Evolutionary conservation across 2,888 invertebrate genomes (phyloP).

Genomic region (Omphaloscelis lunosa): DNA sequence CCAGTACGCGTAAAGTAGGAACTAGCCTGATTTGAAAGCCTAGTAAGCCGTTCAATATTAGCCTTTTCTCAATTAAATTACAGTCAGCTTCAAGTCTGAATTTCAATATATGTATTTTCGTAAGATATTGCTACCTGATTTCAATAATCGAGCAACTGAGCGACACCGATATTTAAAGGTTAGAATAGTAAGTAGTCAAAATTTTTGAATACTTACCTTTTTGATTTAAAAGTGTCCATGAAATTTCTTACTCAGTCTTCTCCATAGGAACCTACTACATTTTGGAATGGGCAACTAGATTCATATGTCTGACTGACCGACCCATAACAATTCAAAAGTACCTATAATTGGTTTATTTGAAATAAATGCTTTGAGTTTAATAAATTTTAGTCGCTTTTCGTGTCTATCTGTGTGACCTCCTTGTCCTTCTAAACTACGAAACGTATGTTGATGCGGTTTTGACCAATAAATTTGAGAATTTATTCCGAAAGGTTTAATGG

Average conservation of each 20-base stretch:
- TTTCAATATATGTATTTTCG: constrained; percentile 8
- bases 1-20: no score
- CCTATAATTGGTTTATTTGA: no score
- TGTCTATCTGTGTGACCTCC: no score
- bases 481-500: no score
- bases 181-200: not conserved
- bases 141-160: not conserved
- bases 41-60: constrained; percentile 17
- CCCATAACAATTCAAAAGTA: no score
- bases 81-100: constrained; percentile 3
- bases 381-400: no score
- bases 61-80: not conserved
- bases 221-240: not conserved
- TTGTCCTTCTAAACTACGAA: no score
- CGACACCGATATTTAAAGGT: not conserved
- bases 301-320: no score
- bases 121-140: not conserved
- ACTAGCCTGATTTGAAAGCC: constrained; percentile 6
- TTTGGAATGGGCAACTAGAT: not conserved
- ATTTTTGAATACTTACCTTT: not conserved
- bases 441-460: no score
- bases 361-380: no score
- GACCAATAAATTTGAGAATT: no score
- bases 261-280: not conserved
- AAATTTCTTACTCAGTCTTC: not conserved